These are phyloP conservation scores for Hippocampus kuda DNA, from an alignment of 2,797 vertebrate genomes.

Conservation along the genomic window DNA sequence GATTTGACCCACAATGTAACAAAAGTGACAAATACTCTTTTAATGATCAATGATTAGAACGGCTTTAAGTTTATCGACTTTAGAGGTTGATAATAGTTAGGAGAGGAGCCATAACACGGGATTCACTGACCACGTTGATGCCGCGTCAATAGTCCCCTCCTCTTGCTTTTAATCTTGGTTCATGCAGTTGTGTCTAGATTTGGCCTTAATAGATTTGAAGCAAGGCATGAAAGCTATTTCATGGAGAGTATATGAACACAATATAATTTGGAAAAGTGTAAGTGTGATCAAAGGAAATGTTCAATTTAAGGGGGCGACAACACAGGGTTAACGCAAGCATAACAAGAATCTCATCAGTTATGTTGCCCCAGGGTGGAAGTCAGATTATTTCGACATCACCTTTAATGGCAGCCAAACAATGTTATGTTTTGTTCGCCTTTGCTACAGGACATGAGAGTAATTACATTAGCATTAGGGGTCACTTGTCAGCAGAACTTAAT, in stretches of 20 bases:
- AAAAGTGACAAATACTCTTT: no score
- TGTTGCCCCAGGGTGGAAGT: background rate
- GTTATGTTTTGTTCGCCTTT: constrained; percentile 4
- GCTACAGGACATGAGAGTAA: constrained; percentile 5
- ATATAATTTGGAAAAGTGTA: background rate
- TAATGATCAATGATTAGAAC: no score
- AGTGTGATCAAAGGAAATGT: background rate
- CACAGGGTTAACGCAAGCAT: background rate
- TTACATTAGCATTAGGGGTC: background rate
- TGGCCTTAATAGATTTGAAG: background rate
- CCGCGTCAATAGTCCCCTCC: background rate
- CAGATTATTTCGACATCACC: background rate
- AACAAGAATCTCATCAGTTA: background rate
- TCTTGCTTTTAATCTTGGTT: background rate
- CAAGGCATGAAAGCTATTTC: background rate
- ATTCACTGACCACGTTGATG: background rate
- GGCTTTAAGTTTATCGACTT: no score
- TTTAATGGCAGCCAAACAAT: constrained; percentile 3
- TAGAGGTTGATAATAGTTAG: no score
- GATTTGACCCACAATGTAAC: no score
- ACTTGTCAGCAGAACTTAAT: constrained; percentile 1
- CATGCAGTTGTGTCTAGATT: background rate
- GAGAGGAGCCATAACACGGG: no score
- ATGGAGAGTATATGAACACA: background rate
- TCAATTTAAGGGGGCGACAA: background rate